Evolutionary conservation across 1,140 invertebrate genomes (phyloP), one percentile per base, ranked within the genome.

Genomic region (Mercenaria mercenaria): DNA sequence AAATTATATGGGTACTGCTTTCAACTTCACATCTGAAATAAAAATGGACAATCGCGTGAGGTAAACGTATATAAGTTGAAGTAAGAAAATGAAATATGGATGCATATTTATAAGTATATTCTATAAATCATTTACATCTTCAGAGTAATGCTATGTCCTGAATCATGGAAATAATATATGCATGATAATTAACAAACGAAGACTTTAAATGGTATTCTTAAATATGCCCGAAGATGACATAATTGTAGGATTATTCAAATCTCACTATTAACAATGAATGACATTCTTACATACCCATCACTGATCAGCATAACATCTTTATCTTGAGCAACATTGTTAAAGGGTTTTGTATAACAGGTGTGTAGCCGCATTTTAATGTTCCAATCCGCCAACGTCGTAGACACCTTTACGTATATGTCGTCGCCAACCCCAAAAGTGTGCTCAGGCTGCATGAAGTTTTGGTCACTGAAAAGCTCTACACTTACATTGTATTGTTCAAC

Each of bases 321-420:
- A 67, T 32, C 59, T 8, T 10, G 4, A 11, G 59, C n/a, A 6
- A 8, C 26, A 29, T 61, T 29, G 6, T 13, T 10, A 23, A 4
- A 32, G 4, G 82, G 82, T 52, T 72, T 84, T 0, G 82, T 84
- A 52, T 67, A 84, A 37, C 82, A 84, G 6, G 82, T 69, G 59
- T 72, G 82, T 0, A 84, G n/a, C 13, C 41, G 32, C 82, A 84
- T 84, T 41, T 72, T 84, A 11, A 67, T 29, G 8, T 23, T 67
- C 81, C 81, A 83, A 37, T 83, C 81, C 11, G 64, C 8, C 43
- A 37, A 39, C 34, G 11, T 3, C 0, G 61, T 72, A 13, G 39
- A 84, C 2, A 52, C 82, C 41, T 84, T 84, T 3, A 84, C 82
- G 13, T 84, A 84, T n/a, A 84, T 64, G 29, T 72, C 67, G 1